phyloP scores from a whole-genome alignment of 30 jellyfish, hydroid and myxozoan genomes.

The Pelagia noctiluca region DNA sequence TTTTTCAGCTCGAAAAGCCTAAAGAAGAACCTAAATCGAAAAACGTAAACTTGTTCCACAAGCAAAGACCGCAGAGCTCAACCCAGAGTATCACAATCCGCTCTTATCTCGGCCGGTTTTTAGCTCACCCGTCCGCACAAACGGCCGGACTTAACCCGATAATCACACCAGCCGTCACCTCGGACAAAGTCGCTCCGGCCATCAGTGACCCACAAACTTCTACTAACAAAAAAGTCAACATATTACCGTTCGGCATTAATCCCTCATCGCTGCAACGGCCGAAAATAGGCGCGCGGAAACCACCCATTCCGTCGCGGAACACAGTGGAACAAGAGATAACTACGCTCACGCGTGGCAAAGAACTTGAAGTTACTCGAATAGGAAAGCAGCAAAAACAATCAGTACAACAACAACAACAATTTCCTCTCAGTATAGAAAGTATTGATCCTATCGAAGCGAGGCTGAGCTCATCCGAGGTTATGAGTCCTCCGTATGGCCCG shows the following conservation, averaged over 20 bases:
- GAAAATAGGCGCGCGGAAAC: conserved; percentile 37
- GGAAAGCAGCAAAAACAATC: conserved; percentile 10
- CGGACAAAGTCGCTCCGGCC: conserved; percentile 14
- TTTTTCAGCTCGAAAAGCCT: conserved; percentile 30
- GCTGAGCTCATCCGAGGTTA: conserved; percentile 15
- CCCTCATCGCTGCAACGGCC: conserved; percentile 61
- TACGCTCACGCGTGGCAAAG: conserved; percentile 49
- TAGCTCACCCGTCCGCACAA: conserved; percentile 43
- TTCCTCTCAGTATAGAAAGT: conserved; percentile 3
- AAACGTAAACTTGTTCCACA: not conserved
- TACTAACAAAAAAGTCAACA: conserved; percentile 10
- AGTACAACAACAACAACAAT: not conserved
- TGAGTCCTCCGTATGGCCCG: conserved; percentile 41
- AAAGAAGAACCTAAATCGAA: conserved; percentile 1
- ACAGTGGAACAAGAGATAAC: conserved; percentile 50
- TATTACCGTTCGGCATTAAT: conserved; percentile 44
- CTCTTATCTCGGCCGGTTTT: conserved; percentile 66
- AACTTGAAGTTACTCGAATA: conserved; percentile 1
- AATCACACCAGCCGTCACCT: conserved; percentile 51
- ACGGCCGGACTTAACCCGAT: conserved; percentile 59
- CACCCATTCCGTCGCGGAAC: conserved; percentile 31
- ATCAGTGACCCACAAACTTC: not conserved
- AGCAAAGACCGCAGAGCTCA: conserved; percentile 48
- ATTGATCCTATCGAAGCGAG: conserved; percentile 32
- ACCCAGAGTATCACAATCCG: conserved; percentile 48